These are phyloP conservation scores for Crocidura indochinensis DNA, from an alignment of 2,797 vertebrate species.

Conservation along the genomic window DNA sequence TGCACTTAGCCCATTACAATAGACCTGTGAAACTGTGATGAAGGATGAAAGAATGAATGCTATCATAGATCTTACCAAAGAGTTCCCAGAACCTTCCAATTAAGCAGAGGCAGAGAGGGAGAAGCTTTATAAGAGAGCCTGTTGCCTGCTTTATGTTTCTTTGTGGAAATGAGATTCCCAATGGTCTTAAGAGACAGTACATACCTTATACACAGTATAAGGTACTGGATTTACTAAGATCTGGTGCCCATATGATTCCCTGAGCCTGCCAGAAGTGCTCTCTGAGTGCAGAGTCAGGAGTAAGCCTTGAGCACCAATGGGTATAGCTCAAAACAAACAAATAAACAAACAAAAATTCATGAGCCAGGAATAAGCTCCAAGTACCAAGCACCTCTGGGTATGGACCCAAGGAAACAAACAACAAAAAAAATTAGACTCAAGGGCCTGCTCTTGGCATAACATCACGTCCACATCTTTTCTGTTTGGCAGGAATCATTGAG, in stretches of 20 bases:
- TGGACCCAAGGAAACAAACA: no score
- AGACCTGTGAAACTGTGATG: background rate
- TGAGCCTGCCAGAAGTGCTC: no score
- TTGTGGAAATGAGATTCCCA: background rate
- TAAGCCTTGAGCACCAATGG: no score
- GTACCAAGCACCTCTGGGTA: no score
- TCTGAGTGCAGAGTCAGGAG: no score
- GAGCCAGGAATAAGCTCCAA: no score
- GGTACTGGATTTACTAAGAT: no score
- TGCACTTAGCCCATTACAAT: background rate
- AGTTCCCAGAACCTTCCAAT: background rate
- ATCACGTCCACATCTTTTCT: conserved; percentile 23
- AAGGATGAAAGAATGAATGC: conserved; percentile 21
- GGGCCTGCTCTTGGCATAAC: background rate
- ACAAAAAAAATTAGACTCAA: conserved; percentile 34
- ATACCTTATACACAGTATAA: no score
- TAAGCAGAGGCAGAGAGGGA: conserved; percentile 1
- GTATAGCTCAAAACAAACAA: no score
- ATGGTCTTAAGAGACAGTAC: no score
- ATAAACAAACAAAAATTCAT: no score
- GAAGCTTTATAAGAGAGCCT: background rate
- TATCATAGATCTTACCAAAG: background rate
- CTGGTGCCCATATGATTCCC: no score
- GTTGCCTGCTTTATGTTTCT: background rate
- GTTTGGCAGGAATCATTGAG: background rate